Base-by-base conservation (phyloP, 2,113 vertebrate species). In the Felis chaus region DNA sequence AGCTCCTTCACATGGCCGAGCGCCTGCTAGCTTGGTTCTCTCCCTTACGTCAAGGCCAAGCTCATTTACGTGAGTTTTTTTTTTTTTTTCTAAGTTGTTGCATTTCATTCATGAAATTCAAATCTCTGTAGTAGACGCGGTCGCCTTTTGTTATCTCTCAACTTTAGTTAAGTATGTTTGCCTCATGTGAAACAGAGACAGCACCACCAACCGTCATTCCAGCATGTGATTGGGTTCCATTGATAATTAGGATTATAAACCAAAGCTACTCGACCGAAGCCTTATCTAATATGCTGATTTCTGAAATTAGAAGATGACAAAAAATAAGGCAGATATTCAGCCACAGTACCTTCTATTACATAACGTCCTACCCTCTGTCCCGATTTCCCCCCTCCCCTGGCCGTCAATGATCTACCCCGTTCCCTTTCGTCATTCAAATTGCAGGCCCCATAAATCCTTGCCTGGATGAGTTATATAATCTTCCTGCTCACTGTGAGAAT, bases 401-500 rank as follows among this genome's bases (percentile, higher is more conserved):
- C 41, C 33, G 53, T 21, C 36, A 79, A 23, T 3, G 9, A 95
- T 83, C n/a, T 95, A n/a, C 68, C 76, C 66, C 39, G 68, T 87
- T 15, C 29, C 31, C 48, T 89, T 97, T 91, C 18, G 48, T 95
- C 79, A 48, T 95, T 93, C 63, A 93, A 27, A 82, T 94, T 86
- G 90, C 50, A 89, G 65, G 27, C 48, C 76, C 57, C 68, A 92
- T 80, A 91, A 96, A 83, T 91, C 71, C 63, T 96, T 65, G 73
- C 48, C 53, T 96, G 21, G 53, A 91, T 93, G 41, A 87, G 93
- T 93, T 80, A 97, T 89, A 33, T 39, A 53, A 78, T 65, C 79
- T 91, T 97, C 55, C 65, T 31, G 88, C 36, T 94, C 76, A 27
- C 65, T 65, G 53, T 95, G 79, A 93, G 74, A 94, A 96, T 57